Percentiles rank a stretch among this genome's conserved stretches.
Conservation (phyloP, 2,113 vertebrate species). For the Gracilinanus agilis region DNA sequence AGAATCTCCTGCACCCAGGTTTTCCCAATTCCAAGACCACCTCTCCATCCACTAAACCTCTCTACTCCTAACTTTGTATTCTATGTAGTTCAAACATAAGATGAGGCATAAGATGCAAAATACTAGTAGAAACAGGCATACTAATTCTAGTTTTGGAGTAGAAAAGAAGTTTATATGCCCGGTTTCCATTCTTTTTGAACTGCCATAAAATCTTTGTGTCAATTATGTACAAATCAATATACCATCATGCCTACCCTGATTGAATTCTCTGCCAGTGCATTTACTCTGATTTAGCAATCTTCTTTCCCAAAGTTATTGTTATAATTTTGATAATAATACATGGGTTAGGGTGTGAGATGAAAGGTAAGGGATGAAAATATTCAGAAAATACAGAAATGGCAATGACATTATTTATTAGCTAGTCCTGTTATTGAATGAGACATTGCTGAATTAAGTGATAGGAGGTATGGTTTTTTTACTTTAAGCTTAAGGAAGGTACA, state of each 20-base stretch:
- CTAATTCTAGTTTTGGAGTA: slow-evolving; percentile 1
- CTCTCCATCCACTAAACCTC: neutral
- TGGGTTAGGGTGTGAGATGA: neutral
- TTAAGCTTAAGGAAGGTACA: slow-evolving; percentile 1
- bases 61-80: neutral
- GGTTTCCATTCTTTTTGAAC: neutral
- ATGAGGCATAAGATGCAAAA: neutral
- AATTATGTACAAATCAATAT: too few relatives aligned
- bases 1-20: neutral
- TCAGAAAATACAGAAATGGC: neutral
- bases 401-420: neutral
- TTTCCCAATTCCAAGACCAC: neutral
- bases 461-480: slow-evolving; percentile 32
- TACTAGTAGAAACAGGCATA: neutral
- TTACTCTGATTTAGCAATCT: rapidly evolving
- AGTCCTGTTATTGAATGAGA: neutral
- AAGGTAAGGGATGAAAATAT: slow-evolving; percentile 28
- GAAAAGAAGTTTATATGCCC: neutral
- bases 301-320: neutral
- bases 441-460: neutral
- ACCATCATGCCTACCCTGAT: neutral
- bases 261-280: neutral
- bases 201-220: neutral
- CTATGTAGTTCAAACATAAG: neutral
- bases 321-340: neutral